Base-by-base conservation (phyloP, 2,797 vertebrate species). In the Natrix natrix region DNA sequence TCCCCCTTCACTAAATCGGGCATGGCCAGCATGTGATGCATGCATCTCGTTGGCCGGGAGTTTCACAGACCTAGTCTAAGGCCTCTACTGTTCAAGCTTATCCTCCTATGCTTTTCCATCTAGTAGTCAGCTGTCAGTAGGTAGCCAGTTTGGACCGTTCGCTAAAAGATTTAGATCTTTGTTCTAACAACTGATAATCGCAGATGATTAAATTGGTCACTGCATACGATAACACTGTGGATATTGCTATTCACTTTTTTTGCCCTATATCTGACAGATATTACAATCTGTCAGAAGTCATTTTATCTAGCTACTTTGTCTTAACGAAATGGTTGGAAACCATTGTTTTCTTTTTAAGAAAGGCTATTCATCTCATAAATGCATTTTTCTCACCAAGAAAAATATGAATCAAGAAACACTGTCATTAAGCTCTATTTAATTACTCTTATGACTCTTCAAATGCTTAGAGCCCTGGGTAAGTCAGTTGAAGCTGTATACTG, bases 401-500 rank as follows among this genome's bases (percentile, higher is more conserved):
- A 93, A 60, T 55, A 95, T 92, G 96, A 94, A 95, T 91, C 87
- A 94, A 91, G 56, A 93, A 92, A 93, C 78, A 57, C 93, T 94
- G 88, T 92, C 52, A 93, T 83, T 92, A 93, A 69, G 37, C 61
- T 86, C 54, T 92, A 93, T 92, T 95, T 95, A 94, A 94, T 92
- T 95, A 94, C 24, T 87, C 37, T 52, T 20, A 55, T 37, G 91
- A 88, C 59, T 90, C 60, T 93, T 92, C 59, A 91, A 94, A 90
- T 66, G 66, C 86, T 91, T 91, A 24, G 43, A 57, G 61, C 61
- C 43, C 22, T 20, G 52, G 43, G 43, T 32, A 90, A 32, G 69
- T 74, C 37, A 91, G 8, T 4, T 59, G 60, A 83, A 91, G 54
- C 91, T 7, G 2, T 88, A 92, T 92, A 66, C 11, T 28, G 86